Conservation (phyloP, 2,888 invertebrate species). For the Alitta virens region DNA sequence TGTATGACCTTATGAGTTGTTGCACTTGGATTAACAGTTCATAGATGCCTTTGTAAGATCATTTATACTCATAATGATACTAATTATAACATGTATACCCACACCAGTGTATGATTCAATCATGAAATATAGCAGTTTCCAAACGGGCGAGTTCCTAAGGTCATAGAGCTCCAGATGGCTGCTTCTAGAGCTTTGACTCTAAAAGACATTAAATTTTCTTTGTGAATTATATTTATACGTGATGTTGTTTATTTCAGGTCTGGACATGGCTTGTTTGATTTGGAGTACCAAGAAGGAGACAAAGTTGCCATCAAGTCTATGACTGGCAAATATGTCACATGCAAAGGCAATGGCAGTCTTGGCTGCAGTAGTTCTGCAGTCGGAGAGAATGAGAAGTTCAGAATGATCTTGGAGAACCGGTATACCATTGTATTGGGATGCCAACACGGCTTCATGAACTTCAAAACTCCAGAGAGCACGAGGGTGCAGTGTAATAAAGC, state of each 20-base stretch:
- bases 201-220: too few relatives aligned
- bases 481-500: slow-evolving; percentile 30
- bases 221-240: too few relatives aligned
- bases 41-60: too few relatives aligned
- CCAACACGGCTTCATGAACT: slow-evolving; percentile 92
- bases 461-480: slow-evolving; percentile 21
- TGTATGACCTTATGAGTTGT: too few relatives aligned
- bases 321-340: slow-evolving; percentile 90
- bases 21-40: too few relatives aligned
- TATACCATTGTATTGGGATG: slow-evolving; percentile 91
- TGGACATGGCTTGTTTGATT: slow-evolving; percentile 68
- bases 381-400: slow-evolving; percentile 87
- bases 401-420: slow-evolving; percentile 68
- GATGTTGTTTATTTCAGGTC: slow-evolving; percentile 32
- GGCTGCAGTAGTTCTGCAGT: slow-evolving; percentile 81
- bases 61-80: too few relatives aligned
- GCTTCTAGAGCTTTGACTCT: too few relatives aligned
- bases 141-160: too few relatives aligned
- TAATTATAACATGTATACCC: too few relatives aligned
- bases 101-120: too few relatives aligned
- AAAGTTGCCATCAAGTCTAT: slow-evolving; percentile 88
- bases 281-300: slow-evolving; percentile 90
- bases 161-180: too few relatives aligned
- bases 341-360: slow-evolving; percentile 90
- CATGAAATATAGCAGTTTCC: too few relatives aligned